These are phyloP conservation scores for Dendroctonus valens DNA, from an alignment of 1,140 invertebrate genomes.

Conservation along the genomic window DNA sequence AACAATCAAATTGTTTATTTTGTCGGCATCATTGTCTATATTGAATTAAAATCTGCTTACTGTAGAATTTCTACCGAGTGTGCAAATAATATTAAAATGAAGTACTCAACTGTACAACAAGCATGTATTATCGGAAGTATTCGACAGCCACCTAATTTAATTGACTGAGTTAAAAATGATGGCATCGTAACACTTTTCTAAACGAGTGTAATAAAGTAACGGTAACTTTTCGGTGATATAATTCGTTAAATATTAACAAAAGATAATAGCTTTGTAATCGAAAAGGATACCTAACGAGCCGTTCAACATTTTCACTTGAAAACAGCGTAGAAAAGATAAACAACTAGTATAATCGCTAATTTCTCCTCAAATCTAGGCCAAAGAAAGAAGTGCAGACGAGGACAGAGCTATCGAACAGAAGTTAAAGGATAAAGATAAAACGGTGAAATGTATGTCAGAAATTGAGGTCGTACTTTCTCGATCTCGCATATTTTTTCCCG, in stretches of 20 bases:
- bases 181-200: constrained; percentile 27
- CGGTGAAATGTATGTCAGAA: constrained; percentile 43
- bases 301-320: constrained; percentile 38
- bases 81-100: too few relatives aligned
- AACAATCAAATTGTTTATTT: too few relatives aligned
- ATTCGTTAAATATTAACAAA: constrained; percentile 28
- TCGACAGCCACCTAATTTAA: too few relatives aligned
- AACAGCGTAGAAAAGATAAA: constrained; percentile 40
- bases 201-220: constrained; percentile 29
- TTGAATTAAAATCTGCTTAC: too few relatives aligned
- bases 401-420: constrained; percentile 34
- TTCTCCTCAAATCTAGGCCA: constrained; percentile 42
- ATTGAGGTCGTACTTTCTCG: constrained; percentile 44
- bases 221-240: constrained; percentile 34
- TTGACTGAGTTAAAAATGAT: neutral
- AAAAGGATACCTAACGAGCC: constrained; percentile 30
- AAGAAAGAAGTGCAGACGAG: constrained; percentile 40
- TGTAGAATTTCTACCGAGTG: too few relatives aligned
- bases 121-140: too few relatives aligned
- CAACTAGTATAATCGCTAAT: constrained; percentile 41
- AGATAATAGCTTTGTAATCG: constrained; percentile 29
- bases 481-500: constrained; percentile 33
- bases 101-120: too few relatives aligned
- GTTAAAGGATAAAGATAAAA: constrained; percentile 37
- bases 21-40: too few relatives aligned